Base-by-base conservation (phyloP, 2,797 vertebrate genomes). In the Sciurus vulgaris region DNA sequence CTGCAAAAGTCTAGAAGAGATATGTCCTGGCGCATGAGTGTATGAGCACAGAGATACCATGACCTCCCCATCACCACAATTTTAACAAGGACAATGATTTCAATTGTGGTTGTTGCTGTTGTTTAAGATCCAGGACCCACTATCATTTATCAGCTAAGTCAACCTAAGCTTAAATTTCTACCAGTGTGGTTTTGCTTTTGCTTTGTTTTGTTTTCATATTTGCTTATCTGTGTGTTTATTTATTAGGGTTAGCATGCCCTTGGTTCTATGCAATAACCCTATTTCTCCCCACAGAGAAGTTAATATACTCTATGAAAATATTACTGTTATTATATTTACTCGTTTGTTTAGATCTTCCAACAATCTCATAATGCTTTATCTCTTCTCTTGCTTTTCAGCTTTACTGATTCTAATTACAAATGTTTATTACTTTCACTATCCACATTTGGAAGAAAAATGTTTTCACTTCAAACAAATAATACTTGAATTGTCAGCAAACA, bases 401-500 rank as follows among this genome's bases (percentile, higher is more conserved):
- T 94, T 93, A 59, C 56, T 78, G 22, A 77, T 81, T 95, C 63
- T 88, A 89, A 84, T 10, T 91, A 49, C 89, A 83, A 95, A 38
- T 85, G 86, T n/a, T 83, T 94, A 35, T 74, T 89, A 30, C 81
- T 86, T 69, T 79, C 24, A 24, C 76, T 89, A 81, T 73, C 35
- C 63, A 74, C 35, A 38, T 93, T 91, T 88, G 70, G 74, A 73
- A 86, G 35, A 69, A 96, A 93, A 93, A 84, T 30, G 7, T 65
- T 91, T 95, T 96, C 56, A 49, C 28, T 88, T 79, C 84, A 56
- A 93, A 84, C 51, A 94, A 89, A 92, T 88, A 83, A 63, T 18
- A 20, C 61, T 86, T 89, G 88, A 95, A 95, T 95, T 86, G 65
- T 78, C 94, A 95, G 88, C 13, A 96, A 94, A 96, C 35, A 95